These are phyloP conservation scores for Porites australiensis DNA, from an alignment of 64 coral and sea anemone genomes.

Conservation along the genomic window DNA sequence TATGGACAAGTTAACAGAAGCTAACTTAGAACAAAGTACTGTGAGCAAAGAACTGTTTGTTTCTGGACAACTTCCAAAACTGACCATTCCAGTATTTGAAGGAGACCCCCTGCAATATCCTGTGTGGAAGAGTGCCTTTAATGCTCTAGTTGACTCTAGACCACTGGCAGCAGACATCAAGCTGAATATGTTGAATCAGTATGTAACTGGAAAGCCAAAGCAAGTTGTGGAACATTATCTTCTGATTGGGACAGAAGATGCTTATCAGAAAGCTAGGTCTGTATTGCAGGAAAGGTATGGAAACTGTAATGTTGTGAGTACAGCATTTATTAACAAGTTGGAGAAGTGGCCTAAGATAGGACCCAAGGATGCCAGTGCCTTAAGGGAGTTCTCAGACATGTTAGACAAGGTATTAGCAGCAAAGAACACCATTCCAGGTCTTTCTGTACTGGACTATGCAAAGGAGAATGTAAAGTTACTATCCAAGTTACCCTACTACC, in stretches of 20 bases:
- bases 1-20: constrained; percentile 54
- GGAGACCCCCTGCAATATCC: constrained; percentile 74
- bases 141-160: constrained; percentile 55
- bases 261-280: constrained; percentile 65
- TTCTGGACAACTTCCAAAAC: constrained; percentile 54
- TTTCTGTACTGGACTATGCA: constrained; percentile 52
- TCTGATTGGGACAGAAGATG: constrained; percentile 66
- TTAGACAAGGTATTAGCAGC: constrained; percentile 15
- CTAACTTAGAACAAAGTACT: constrained; percentile 40
- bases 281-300: constrained; percentile 69
- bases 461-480: constrained; percentile 38
- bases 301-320: constrained; percentile 68
- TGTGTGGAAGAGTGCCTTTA: constrained; percentile 76
- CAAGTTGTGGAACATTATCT: constrained; percentile 78
- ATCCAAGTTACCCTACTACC: not conserved
- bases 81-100: constrained; percentile 64
- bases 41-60: constrained; percentile 35
- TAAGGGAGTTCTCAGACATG: constrained; percentile 45
- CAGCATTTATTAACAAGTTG: constrained; percentile 60
- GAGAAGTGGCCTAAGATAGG: constrained; percentile 64
- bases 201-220: constrained; percentile 68
- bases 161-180: constrained; percentile 76
- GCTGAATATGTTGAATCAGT: constrained; percentile 74
- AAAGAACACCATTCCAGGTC: constrained; percentile 14
- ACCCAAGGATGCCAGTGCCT: not conserved